Base-by-base conservation (phyloP, 2,888 invertebrate species). In the Trachelus tabidus region DNA sequence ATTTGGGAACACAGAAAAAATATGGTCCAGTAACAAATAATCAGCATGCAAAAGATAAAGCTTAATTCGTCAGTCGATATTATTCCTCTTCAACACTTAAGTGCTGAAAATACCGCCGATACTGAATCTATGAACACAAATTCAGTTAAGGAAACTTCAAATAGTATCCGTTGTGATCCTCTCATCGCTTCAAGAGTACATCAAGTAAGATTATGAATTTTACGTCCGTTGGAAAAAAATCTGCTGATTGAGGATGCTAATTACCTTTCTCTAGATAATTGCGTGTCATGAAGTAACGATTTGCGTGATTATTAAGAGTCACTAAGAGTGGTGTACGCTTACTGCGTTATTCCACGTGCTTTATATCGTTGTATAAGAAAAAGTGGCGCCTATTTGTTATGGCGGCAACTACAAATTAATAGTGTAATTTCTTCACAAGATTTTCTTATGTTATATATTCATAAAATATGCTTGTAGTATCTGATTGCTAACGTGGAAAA, bases 401-500 rank as follows among this genome's bases (percentile, higher is more conserved):
- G 56, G 56, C 56, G 56, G 56, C 56, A 23, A 56, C 56, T 56
- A 56, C 56, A 56, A 56, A 56, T 56, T 56, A 23, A 56, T 56
- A 56, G 56, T 23, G 23, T 56, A 56, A 56, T 56, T 23, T 23
- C 56, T 56, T 56, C 0, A 56, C 40, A 56, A 56, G 23, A 56
- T 56, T 56, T 9, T 56, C 9, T 9, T 56, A 15, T 40, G 9
- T 23, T 56, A 56, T 23, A 56, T 23, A 56, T 23, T 56, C 23
- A 56, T 37, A 12, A 15, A 56, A 56, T 56, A 23, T 83, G 79
- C 77, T 92, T 92, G 69, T 85, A 96, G 94, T 97, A 97, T 90
- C 93, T 97, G 86, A 95, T 96, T 83, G 95, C 95, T 86, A 96
- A 97, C 92, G 95, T 95, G 81, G 95, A 96, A 86, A 95, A 96